These are phyloP conservation scores for Zeugodacus cucurbitae DNA, from an alignment of 1,140 invertebrate species.

Conservation along the genomic window DNA sequence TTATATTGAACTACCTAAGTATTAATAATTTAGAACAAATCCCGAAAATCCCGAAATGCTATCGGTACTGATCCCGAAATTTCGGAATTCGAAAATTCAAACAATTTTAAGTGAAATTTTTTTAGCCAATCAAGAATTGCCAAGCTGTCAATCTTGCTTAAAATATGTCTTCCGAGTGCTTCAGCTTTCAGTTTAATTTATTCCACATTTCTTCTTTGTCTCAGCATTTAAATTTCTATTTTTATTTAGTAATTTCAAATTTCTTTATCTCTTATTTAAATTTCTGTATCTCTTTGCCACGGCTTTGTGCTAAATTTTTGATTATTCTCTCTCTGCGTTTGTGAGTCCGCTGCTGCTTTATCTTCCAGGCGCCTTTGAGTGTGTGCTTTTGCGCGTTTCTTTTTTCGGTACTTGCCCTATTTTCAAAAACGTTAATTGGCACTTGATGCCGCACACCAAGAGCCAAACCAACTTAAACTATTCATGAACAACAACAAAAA, in stretches of 20 bases:
- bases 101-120: too few relatives aligned
- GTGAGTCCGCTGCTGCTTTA: neutral
- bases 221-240: neutral
- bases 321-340: neutral
- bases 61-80: too few relatives aligned
- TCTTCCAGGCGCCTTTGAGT: neutral
- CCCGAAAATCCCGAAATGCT: too few relatives aligned
- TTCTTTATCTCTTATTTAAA: neutral
- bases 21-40: too few relatives aligned
- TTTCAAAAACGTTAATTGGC: conserved; percentile 9
- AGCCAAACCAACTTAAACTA: neutral
- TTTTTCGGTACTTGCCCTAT: neutral
- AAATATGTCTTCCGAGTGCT: neutral
- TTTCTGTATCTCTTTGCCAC: neutral
- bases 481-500: neutral
- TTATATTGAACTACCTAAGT: too few relatives aligned
- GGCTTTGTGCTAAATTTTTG: neutral
- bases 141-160: neutral
- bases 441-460: conserved; percentile 11
- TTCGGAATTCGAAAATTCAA: too few relatives aligned
- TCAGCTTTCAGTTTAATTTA: neutral
- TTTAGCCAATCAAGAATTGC: too few relatives aligned
- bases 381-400: neutral
- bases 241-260: neutral
- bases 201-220: neutral